Evolutionary conservation across 2,797 vertebrate species (phyloP), one percentile per base, ranked within the genome.

Genomic region (Xiphorhynchus erythropygius): DNA sequence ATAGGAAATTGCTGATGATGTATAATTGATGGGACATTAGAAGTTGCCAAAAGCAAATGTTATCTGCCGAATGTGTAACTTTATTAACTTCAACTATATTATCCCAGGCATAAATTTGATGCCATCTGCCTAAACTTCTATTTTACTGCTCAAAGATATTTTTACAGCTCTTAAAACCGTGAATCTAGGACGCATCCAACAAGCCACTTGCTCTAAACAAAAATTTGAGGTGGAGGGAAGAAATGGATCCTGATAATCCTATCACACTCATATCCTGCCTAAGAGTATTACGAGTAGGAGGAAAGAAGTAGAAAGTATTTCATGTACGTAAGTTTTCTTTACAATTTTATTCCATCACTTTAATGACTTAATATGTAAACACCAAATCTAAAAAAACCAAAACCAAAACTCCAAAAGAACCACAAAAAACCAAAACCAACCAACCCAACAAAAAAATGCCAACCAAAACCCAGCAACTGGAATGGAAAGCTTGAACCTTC

Each of bases 1-100:
- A 53, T 18, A 89, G 53, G 67, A 84, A 96, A 82, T 22, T 64
- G 59, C 30, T 88, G 62, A 84, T 89, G 70, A 94, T 84, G 25
- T 80, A 39, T 63, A 94, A 92, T 53, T 57, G 67, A 96, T 64
- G 74, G 85, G 67, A 91, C 70, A 83, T 24, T 3, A 79, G 41
- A 70, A 79, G 32, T 33, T 89, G 93, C 91, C 91, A 96, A 89
- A 96, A 94, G 70, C 63, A 79, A 95, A 77, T 37, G 42, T 57
- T 88, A 93, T 64, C 77, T 95, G 74, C 56, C 44, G 88, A 74
- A 94, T 32, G 9, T 32, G 11, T 56, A 92, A 88, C 80, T 90
- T 91, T 47, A 82, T 87, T 94, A 56, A 89, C 39, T 92, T 70
- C 55, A 59, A 27, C 56, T 67, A 18, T 86, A 80, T 84, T 90